Percentiles rank a stretch among this genome's conserved stretches.
phyloP scores from a whole-genome alignment of 2,113 vertebrate species.

The Platichthys flesus region DNA sequence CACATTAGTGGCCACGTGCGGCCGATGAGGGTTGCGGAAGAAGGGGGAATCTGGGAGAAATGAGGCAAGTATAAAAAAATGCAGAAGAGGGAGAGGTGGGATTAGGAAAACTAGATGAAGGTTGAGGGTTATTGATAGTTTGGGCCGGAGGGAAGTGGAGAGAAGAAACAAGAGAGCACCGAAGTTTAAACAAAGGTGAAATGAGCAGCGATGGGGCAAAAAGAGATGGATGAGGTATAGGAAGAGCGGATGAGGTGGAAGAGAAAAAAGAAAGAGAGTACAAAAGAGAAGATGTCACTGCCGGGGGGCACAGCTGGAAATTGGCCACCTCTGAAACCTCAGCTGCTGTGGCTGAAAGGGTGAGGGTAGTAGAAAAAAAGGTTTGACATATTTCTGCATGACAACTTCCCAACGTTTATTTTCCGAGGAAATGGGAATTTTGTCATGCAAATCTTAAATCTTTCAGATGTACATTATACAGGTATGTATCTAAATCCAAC shows the following conservation, averaged over 20 bases:
- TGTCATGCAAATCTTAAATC: not conserved
- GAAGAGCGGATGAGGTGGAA: not conserved
- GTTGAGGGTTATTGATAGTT: not conserved
- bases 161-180: not conserved
- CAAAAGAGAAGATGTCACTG: slow-evolving; percentile 4
- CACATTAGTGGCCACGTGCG: slow-evolving; percentile 40
- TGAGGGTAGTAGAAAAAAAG: not conserved
- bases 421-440: not conserved
- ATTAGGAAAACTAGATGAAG: slow-evolving; percentile 9
- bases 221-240: not conserved
- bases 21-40: slow-evolving; percentile 19
- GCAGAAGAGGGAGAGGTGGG: not conserved
- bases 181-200: not conserved
- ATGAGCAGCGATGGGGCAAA: not conserved
- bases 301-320: not conserved
- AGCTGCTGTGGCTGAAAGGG: slow-evolving; percentile 17
- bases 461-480: slow-evolving; percentile 16
- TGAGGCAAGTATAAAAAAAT: slow-evolving; percentile 30
- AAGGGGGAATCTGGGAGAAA: slow-evolving; percentile 38
- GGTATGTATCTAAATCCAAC: slow-evolving; percentile 13
- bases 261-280: not conserved
- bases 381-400: slow-evolving; percentile 22
- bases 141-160: not conserved
- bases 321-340: not conserved
- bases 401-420: not conserved